phyloP scores from a whole-genome alignment of 2,888 invertebrate species.

The Cantharis lateralis region DNA sequence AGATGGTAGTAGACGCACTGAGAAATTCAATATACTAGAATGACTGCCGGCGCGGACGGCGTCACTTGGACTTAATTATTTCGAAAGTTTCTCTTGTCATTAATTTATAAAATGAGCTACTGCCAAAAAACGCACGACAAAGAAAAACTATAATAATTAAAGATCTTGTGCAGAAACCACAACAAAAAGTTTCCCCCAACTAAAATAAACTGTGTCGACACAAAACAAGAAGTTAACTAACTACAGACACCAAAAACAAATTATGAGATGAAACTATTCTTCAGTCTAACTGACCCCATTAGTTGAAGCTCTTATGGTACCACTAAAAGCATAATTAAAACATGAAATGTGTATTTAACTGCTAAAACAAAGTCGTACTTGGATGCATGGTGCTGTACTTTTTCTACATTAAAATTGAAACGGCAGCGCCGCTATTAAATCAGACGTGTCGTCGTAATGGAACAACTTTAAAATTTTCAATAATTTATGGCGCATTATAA shows the following conservation, averaged over 20 bases:
- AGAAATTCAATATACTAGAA: neutral
- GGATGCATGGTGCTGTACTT: slow-evolving; percentile 25
- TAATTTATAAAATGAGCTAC: neutral
- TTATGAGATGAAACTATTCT: slow-evolving; percentile 44
- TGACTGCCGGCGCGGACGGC: neutral
- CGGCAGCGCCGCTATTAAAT: neutral
- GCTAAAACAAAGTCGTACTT: slow-evolving; percentile 48
- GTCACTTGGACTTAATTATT: neutral
- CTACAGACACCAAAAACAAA: slow-evolving; percentile 39
- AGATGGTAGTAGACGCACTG: neutral
- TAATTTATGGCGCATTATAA: neutral
- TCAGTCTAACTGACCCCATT: slow-evolving; percentile 44
- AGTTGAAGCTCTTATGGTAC: slow-evolving; percentile 42
- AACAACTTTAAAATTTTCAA: neutral
- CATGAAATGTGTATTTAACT: slow-evolving; percentile 52
- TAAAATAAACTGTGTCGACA: slow-evolving; percentile 27
- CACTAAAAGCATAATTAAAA: slow-evolving; percentile 54
- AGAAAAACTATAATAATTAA: slow-evolving; percentile 22
- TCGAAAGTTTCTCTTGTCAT: neutral
- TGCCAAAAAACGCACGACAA: slow-evolving; percentile 4
- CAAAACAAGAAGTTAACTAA: slow-evolving; percentile 30
- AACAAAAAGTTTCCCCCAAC: slow-evolving; percentile 14
- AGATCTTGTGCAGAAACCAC: slow-evolving; percentile 15
- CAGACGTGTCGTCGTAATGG: neutral
- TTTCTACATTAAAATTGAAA: neutral